Base-by-base conservation (phyloP, 2,888 invertebrate species). In the Eupeodes luniger region DNA sequence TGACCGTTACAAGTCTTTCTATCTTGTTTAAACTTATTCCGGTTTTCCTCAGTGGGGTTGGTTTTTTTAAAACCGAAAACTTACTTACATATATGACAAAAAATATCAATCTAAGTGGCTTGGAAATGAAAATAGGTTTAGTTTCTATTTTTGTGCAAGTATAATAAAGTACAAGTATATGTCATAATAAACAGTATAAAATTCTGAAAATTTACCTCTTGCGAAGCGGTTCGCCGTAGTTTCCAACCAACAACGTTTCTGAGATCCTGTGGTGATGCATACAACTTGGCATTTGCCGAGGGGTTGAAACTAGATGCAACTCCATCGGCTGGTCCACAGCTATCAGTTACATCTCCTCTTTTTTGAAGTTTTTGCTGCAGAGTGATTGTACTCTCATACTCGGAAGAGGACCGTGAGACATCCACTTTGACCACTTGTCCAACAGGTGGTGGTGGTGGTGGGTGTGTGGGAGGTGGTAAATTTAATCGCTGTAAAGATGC, bases 251-350 rank as follows among this genome's bases (percentile, higher is more conserved):
- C 96, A 55, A 97, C 96, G 67, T 95, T 95, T 92, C 96, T 97
- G 91, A 97, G 95, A 93, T 97, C 97, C 91, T 97, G 96, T 16
- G 98, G 98, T 78, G 97, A 97, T 47, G 98, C 98, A 94, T 98
- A 98, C 85, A 98, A 94, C 93, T 97, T 97, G 74, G 97, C 97
- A 93, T 95, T 96, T 89, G 96, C 96, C 83, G 96, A 96, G 10
- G 98, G 98, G 91, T 98, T 96, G 94, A 98, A 98, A 91, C 98
- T 97, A 75, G 98, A 98, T 93, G 96, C 96, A 74, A 97, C 95
- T 77, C 94, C 93, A 74, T 92, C 92, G 1, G 92, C 92, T 66
- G 92, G 90, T 69, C 87, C 79, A 74, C 66, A 75, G 81, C 89
- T 82, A 34, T 84, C 86, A 55, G 92, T 92, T 57, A 92, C 91